Percentiles rank a stretch among this genome's conserved stretches.
These are phyloP conservation scores for Pogonomyrmex californicus DNA, from an alignment of 1,140 invertebrate genomes.

Conservation along the genomic window DNA sequence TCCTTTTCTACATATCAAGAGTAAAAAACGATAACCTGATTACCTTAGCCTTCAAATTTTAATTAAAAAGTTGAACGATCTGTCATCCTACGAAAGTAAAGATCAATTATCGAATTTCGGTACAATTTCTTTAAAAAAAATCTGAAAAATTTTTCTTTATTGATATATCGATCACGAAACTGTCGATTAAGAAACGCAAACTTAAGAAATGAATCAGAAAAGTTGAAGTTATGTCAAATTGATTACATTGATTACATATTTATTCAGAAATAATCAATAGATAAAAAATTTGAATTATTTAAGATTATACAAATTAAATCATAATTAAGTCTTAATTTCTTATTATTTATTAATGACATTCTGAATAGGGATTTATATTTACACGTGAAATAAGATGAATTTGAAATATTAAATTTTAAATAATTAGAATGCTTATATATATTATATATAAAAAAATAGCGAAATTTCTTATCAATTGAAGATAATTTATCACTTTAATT, in stretches of 20 bases:
- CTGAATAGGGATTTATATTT: not conserved
- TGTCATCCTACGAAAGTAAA: not conserved
- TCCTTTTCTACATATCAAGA: not conserved
- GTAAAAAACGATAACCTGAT: conserved; percentile 2
- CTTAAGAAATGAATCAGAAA: too few species aligned
- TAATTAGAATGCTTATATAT: not conserved
- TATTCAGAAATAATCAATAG: not conserved
- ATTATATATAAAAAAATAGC: too few species aligned
- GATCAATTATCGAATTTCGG: not conserved
- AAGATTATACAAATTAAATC: not conserved
- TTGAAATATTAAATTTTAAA: not conserved
- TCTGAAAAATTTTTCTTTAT: not conserved
- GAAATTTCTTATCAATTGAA: not conserved
- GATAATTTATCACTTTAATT: not conserved
- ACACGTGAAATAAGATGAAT: not conserved
- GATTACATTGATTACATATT: not conserved
- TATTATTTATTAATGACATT: not conserved
- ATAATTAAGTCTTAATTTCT: not conserved
- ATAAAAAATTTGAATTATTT: not conserved
- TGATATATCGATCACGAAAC: too few species aligned
- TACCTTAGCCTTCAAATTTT: conserved; percentile 31
- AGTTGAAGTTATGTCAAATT: not conserved
- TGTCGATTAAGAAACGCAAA: not conserved
- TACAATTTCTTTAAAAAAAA: not conserved
- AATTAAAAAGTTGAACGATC: conserved; percentile 18